Percentiles rank a stretch among this genome's conserved stretches.
These are phyloP conservation scores for Petrolisthes manimaculis DNA, from an alignment of 2,888 invertebrate genomes.

Conservation along the genomic window DNA sequence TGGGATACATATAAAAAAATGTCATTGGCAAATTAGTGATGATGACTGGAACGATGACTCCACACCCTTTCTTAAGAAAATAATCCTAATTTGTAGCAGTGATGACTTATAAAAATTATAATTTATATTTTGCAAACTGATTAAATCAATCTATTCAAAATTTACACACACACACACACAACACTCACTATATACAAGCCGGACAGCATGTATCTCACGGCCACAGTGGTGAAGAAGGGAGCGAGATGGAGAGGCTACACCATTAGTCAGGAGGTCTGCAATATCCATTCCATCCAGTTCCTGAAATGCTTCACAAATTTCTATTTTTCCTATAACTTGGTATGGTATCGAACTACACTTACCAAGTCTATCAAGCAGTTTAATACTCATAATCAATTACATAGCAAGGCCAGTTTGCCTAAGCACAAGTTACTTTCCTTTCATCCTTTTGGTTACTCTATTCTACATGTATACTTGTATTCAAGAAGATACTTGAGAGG, in stretches of 20 bases:
- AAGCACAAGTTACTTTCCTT: background rate
- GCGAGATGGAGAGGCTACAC: background rate
- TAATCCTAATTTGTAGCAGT: background rate
- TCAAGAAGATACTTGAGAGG: no score
- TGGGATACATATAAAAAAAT: background rate
- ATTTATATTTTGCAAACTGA: background rate
- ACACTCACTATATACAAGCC: constrained; percentile 44
- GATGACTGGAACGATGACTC: no score
- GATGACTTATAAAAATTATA: background rate
- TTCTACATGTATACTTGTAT: no score
- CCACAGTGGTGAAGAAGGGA: constrained; percentile 54
- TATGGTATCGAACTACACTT: background rate
- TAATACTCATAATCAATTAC: no score
- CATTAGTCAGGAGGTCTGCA: constrained; percentile 26
- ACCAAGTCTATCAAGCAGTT: no score
- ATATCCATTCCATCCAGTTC: constrained; percentile 57
- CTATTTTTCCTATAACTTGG: no score
- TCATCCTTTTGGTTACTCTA: background rate
- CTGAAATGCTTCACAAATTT: background rate
- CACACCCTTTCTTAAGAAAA: no score
- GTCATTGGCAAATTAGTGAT: no score
- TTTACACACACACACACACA: background rate
- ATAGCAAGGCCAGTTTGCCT: no score
- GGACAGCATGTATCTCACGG: constrained; percentile 43
- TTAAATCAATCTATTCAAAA: background rate